phyloP scores from a whole-genome alignment of 2,113 vertebrate species.

The Cheilinus undulatus region DNA sequence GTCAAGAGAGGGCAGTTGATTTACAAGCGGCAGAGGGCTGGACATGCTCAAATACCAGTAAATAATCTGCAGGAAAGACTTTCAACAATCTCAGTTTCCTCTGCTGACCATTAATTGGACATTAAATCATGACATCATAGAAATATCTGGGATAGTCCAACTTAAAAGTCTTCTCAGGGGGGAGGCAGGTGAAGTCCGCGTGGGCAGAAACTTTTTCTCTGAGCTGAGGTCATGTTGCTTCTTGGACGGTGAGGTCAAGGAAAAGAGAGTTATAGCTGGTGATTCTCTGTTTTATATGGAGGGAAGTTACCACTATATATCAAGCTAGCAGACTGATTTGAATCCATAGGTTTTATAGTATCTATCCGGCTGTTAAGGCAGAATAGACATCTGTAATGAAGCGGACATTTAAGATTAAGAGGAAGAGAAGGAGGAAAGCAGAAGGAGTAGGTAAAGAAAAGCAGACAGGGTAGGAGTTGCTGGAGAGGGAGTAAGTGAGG shows the following conservation, averaged over 20 bases:
- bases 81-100: slow-evolving; percentile 62
- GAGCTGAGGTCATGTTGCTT: slow-evolving; percentile 60
- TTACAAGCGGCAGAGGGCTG: slow-evolving; percentile 60
- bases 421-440: slow-evolving; percentile 13
- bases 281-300: slow-evolving; percentile 38
- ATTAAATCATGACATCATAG: slow-evolving; percentile 80
- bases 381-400: not conserved
- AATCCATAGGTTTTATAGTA: not conserved
- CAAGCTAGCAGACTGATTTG: not conserved
- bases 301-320: slow-evolving; percentile 21
- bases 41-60: slow-evolving; percentile 66
- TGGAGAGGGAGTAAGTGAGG: slow-evolving; percentile 48
- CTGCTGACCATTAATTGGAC: slow-evolving; percentile 68
- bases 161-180: slow-evolving; percentile 42
- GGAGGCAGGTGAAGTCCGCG: slow-evolving; percentile 45
- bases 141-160: slow-evolving; percentile 69
- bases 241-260: slow-evolving; percentile 56
- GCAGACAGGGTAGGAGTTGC: slow-evolving; percentile 35
- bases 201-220: slow-evolving; percentile 30
- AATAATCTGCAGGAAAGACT: slow-evolving; percentile 61
- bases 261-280: slow-evolving; percentile 50
- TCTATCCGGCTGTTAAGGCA: slow-evolving; percentile 6
- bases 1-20: slow-evolving; percentile 69
- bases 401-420: slow-evolving; percentile 23
- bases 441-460: slow-evolving; percentile 27